These are phyloP conservation scores for Oeneis ivallda DNA, from an alignment of 2,888 invertebrate species.

Conservation along the genomic window DNA sequence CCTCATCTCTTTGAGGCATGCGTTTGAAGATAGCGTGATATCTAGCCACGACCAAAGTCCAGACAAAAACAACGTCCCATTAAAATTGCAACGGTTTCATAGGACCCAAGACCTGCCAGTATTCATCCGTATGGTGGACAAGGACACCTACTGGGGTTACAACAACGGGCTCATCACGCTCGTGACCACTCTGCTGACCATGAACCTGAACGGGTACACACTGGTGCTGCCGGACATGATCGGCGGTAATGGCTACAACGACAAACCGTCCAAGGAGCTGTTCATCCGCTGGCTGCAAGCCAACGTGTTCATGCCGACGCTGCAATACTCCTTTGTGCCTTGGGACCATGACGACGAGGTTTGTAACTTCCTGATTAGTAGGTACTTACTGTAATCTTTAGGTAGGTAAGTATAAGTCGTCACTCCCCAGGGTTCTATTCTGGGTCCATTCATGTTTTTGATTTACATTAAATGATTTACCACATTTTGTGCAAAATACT, in stretches of 20 bases:
- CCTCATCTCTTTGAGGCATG: too few species aligned
- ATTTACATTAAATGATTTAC: too few species aligned
- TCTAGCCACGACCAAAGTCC: too few species aligned
- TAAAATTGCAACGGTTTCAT: constrained; percentile 27
- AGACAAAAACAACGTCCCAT: too few species aligned
- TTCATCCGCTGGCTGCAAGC: constrained; percentile 90
- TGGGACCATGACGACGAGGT: constrained; percentile 88
- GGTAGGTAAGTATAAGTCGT: too few species aligned
- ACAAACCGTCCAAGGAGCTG: constrained; percentile 81
- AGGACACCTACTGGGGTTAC: constrained; percentile 85
- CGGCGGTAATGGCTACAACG: constrained; percentile 85
- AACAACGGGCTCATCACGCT: constrained; percentile 87
- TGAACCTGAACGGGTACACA: constrained; percentile 85
- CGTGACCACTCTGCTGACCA: constrained; percentile 86
- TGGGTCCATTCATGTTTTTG: too few species aligned
- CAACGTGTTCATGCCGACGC: constrained; percentile 88
- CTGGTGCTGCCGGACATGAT: constrained; percentile 91
- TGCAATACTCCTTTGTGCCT: constrained; percentile 91
- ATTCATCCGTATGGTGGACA: constrained; percentile 90
- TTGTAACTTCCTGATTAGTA: not conserved
- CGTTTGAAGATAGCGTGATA: too few species aligned
- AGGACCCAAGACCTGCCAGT: constrained; percentile 86
- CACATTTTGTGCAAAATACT: too few species aligned
- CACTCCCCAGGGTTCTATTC: too few species aligned
- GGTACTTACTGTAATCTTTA: too few species aligned